A percentile compares a stretch with the other conserved stretches of the same genome.
Conservation (phyloP, 2,888 invertebrate genomes). For the Zygogramma bicolorata region DNA sequence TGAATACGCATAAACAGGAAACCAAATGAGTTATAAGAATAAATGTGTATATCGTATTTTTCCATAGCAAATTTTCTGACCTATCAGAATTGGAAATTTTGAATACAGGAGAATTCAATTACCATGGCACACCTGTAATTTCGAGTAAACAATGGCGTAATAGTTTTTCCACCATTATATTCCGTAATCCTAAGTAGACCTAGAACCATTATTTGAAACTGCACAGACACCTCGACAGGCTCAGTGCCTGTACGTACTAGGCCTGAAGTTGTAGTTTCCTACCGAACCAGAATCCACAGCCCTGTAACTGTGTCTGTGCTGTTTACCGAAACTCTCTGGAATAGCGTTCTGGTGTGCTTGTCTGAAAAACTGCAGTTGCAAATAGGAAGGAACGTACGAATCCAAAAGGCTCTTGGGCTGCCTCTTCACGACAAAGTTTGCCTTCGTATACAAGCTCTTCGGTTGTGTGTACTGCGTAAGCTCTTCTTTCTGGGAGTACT, state of each 20-base stretch:
- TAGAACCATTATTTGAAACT: too few species aligned
- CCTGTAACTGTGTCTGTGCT: slow-evolving; percentile 20
- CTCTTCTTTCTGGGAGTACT: slow-evolving; percentile 20
- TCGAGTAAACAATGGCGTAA: too few species aligned
- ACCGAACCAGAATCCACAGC: slow-evolving; percentile 16
- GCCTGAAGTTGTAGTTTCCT: slow-evolving; percentile 19
- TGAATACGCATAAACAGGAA: too few species aligned
- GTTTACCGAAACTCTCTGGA: slow-evolving; percentile 32
- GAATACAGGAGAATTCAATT: too few species aligned
- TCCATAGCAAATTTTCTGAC: too few species aligned
- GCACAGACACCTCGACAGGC: background rate
- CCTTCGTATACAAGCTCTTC: slow-evolving; percentile 31
- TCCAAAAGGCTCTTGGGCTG: slow-evolving; percentile 68
- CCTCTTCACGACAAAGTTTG: slow-evolving; percentile 46
- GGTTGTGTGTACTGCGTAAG: slow-evolving; percentile 23
- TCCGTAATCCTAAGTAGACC: too few species aligned
- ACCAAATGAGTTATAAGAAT: too few species aligned
- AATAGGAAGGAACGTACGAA: slow-evolving; percentile 67
- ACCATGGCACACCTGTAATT: too few species aligned
- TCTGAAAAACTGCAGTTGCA: slow-evolving; percentile 56
- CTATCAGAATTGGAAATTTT: too few species aligned
- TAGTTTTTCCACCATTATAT: too few species aligned
- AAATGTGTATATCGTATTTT: too few species aligned
- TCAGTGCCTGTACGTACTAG: slow-evolving; percentile 20
- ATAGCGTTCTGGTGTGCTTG: slow-evolving; percentile 47